Evolutionary conservation across 2,888 invertebrate genomes (phyloP), one percentile per base, ranked within the genome.

Genomic region (Dromius quadrimaculatus): DNA sequence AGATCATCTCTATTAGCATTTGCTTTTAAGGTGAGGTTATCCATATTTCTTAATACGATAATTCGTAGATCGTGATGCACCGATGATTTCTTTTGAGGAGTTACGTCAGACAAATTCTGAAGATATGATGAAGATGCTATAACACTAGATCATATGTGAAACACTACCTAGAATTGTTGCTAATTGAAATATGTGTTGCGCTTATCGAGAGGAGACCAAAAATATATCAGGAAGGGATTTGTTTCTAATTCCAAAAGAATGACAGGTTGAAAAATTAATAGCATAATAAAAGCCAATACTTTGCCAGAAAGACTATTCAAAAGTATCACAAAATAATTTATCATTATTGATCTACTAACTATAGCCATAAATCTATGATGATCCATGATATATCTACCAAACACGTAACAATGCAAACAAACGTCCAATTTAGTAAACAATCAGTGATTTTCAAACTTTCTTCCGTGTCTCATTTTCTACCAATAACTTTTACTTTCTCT

Each of bases 401-500:
- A 54, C 47, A 32, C 17, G 15, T 15, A 32, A 54, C 50, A 54
- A 54, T 28, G 28, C 28, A 28, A 11, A 32, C 28, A 5, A 41
- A 28, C 50, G 28, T 19, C 15, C 41, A 41, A 15, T 41, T 15
- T 4, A 36, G n/a, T 36, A 11, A 36, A 36, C 36, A 36, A 20
- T 22, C 47, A 20, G 20, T 47, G 22, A 47, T 47, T 28, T 47
- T 28, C 13, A 28, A 54, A 11, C 50, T 23, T 28, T 54, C 50
- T 54, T 54, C 50, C 28, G 9, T 9, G 15, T 6, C 28, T 54
- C 28, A 54, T 50, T 22, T 47, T 41, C 41, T 17, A 2, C 8
- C 2, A 20, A 13, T 15, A 28, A 28, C 32, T 54, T 28, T 54
- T 54, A 28, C 50, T 54, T 54, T 54, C 50, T 54, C 50, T 54